phyloP scores from a whole-genome alignment of 2,888 invertebrate species.

The Ashinkailepas kermadecensis region DNA sequence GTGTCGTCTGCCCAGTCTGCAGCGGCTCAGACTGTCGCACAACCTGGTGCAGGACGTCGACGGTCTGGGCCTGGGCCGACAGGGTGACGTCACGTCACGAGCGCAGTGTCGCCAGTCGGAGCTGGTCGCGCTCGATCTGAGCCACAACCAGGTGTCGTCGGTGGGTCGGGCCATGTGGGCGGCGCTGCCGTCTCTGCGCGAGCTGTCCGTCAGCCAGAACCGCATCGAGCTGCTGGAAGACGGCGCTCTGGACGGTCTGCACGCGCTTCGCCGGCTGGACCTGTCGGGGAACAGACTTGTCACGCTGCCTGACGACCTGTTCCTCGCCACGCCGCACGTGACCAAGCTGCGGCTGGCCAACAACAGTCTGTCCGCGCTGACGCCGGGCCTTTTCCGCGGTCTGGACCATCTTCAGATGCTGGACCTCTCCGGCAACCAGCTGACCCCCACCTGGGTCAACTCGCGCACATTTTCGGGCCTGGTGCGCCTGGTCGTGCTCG shows the following conservation, averaged over 20 bases:
- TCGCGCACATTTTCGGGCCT: conserved; percentile 67
- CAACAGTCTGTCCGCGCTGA: conserved; percentile 65
- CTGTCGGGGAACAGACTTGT: conserved; percentile 69
- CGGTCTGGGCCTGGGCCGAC: conserved; percentile 62
- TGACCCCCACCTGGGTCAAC: conserved; percentile 69
- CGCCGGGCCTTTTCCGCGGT: conserved; percentile 64
- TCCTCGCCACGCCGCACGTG: conserved; percentile 62
- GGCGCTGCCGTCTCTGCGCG: conserved; percentile 59
- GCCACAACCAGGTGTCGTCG: conserved; percentile 61
- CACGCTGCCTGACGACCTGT: conserved; percentile 67
- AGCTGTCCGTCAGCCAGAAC: conserved; percentile 66
- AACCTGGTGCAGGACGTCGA: conserved; percentile 70
- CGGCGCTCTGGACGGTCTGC: conserved; percentile 62
- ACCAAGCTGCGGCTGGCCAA: conserved; percentile 66
- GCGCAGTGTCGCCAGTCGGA: conserved; percentile 37
- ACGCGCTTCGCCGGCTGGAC: conserved; percentile 61
- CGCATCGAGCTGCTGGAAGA: conserved; percentile 64
- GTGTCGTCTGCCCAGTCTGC: conserved; percentile 58
- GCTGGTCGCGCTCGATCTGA: conserved; percentile 54
- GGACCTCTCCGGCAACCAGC: conserved; percentile 63
- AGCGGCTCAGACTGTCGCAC: conserved; percentile 61
- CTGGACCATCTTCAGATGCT: conserved; percentile 61
- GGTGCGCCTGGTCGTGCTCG: conserved; percentile 62
- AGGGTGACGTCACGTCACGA: conserved; percentile 36
- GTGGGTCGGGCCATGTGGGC: conserved; percentile 64